phyloP scores from a whole-genome alignment of 2,113 vertebrate species.

The Proteles cristata region DNA sequence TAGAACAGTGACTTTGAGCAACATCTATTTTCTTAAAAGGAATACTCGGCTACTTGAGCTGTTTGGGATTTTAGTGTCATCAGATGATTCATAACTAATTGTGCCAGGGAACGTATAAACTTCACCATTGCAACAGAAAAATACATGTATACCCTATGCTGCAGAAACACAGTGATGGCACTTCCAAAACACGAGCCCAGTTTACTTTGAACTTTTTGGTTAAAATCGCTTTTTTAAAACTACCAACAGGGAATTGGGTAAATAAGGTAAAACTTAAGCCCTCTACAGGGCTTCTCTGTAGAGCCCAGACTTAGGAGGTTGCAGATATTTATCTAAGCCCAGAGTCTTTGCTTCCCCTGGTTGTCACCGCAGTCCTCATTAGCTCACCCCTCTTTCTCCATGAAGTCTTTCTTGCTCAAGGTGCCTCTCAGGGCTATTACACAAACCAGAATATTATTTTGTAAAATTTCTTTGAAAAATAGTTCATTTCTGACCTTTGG shows the following conservation, averaged over 20 bases:
- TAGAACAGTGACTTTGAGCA: conserved; percentile 30
- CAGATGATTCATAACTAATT: conserved; percentile 60
- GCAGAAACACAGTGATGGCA: background rate
- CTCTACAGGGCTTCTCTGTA: background rate
- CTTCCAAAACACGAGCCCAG: background rate
- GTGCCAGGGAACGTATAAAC: background rate
- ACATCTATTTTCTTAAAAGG: conserved; percentile 66
- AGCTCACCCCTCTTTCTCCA: background rate
- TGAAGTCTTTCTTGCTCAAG: background rate
- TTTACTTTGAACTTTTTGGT: background rate
- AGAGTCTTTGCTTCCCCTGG: background rate
- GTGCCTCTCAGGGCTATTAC: background rate
- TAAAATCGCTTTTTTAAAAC: background rate
- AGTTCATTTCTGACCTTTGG: conserved; percentile 39
- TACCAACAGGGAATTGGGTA: background rate
- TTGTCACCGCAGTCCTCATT: background rate
- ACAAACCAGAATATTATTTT: conserved; percentile 22
- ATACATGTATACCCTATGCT: background rate
- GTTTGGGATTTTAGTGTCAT: conserved; percentile 42
- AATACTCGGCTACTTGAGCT: conserved; percentile 30
- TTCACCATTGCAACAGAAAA: background rate
- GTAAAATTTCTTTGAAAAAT: conserved; percentile 26
- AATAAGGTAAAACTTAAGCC: too few species aligned
- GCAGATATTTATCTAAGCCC: background rate
- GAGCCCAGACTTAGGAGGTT: background rate